A percentile compares a stretch with the other conserved stretches of the same genome.
Evolutionary conservation across 2,888 invertebrate genomes (phyloP).

Genomic region (Panopea generosa): DNA sequence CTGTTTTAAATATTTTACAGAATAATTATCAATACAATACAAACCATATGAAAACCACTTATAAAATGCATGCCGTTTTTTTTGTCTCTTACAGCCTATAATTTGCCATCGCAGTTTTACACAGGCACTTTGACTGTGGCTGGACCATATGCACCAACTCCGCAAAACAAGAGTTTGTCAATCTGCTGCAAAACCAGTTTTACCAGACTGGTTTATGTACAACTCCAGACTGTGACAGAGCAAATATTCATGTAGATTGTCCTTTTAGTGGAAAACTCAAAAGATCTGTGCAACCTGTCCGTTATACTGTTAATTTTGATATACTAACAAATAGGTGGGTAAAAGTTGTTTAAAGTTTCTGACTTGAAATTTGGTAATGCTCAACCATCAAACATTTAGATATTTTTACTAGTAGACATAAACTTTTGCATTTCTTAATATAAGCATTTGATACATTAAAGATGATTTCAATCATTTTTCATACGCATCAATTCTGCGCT

Average conservation of each 20-base stretch:
- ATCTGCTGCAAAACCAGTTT: slow-evolving; percentile 63
- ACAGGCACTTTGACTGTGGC: slow-evolving; percentile 62
- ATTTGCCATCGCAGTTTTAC: slow-evolving; percentile 46
- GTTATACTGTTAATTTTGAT: slow-evolving; percentile 43
- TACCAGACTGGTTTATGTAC: slow-evolving; percentile 67
- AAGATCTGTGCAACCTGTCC: slow-evolving; percentile 49
- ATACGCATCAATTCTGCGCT: too few species aligned
- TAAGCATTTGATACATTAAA: too few species aligned
- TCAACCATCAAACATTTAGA: too few species aligned
- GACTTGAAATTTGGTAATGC: too few species aligned
- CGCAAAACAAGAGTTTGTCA: slow-evolving; percentile 49
- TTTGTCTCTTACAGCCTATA: slow-evolving; percentile 22
- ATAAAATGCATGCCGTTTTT: too few species aligned
- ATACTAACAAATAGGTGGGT: slow-evolving; percentile 68
- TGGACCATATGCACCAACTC: slow-evolving; percentile 67
- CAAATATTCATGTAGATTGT: slow-evolving; percentile 67
- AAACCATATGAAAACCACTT: too few species aligned
- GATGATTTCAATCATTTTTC: too few species aligned
- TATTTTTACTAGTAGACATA: too few species aligned
- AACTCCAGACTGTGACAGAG: slow-evolving; percentile 53
- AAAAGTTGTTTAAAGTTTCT: too few species aligned
- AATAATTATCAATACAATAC: too few species aligned
- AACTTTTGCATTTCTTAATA: too few species aligned
- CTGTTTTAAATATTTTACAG: too few species aligned
- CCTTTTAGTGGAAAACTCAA: slow-evolving; percentile 36